Base-by-base conservation (phyloP, 2,113 vertebrate genomes). In the Zosterops japonicus region DNA sequence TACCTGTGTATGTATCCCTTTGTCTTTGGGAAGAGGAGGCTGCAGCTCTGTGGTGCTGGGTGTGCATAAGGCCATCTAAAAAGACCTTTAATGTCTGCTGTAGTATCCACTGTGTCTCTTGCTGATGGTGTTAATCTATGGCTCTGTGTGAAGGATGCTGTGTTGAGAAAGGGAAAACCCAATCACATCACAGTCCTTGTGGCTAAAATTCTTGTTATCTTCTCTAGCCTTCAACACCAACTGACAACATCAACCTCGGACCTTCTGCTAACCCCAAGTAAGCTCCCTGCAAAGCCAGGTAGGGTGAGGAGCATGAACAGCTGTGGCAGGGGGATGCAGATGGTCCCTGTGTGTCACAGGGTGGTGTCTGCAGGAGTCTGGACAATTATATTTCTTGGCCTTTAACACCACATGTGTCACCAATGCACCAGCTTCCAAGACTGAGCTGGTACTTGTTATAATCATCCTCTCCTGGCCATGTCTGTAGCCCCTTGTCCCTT, bases 241-340 rank as follows among this genome's bases (percentile, higher is more conserved):
- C 97, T 52, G 97, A 97, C 69, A 98, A 98, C 79, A 99, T 99
- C 98, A 99, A 99, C 96, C 98, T 99, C 27, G 99, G 99, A 87
- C 98, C 99, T 89, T 99, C 99, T n/a, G 99, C 98, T 82, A 99
- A 99, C 94, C 99, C 99, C 91, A 99, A 99, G 99, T 99, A 97
- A 99, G 99, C 98, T 88, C 49, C 49, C 65, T 91, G 76, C 53
- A 75, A 42, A 82, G 83, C 65, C 65, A 70, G 90, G 92, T 88
- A 81, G 92, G 72, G 80, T 64, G 80, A 42, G 64, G 59, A 57
- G 63, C 3, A 3, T 16, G 35, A 46, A 52, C 46, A 39, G 67
- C 9, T 67, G 14, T 70, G 76, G 41, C 44, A 46, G 60, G 52
- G 44, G 42, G 68, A 67, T 36, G 42, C 35, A 76, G 70, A 5